phyloP scores from a whole-genome alignment of 2,888 invertebrate species.

The Beris morrisii region DNA sequence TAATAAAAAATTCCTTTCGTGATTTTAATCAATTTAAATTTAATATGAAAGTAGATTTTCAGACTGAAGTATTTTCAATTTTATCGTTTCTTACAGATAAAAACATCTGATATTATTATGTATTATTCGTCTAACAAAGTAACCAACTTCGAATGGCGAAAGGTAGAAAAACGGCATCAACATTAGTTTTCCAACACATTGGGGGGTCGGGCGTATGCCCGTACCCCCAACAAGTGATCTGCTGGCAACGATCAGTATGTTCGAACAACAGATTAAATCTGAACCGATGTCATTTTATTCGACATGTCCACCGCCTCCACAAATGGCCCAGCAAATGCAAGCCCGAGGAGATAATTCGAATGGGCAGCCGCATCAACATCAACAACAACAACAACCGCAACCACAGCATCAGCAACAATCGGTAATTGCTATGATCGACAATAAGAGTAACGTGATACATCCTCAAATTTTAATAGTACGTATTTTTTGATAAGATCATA shows the following conservation, averaged over 20 bases:
- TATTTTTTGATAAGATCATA: background rate
- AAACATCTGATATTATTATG: conserved; percentile 23
- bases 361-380: conserved; percentile 51
- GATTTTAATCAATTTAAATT: too few species aligned
- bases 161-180: conserved; percentile 45
- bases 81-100: conserved; percentile 14
- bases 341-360: conserved; percentile 21
- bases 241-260: conserved; percentile 68
- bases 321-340: conserved; percentile 43
- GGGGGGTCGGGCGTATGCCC: conserved; percentile 66
- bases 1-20: too few species aligned
- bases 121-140: background rate
- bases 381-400: conserved; percentile 46
- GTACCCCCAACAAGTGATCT: conserved; percentile 66
- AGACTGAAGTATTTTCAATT: background rate
- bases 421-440: conserved; percentile 44
- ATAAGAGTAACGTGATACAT: conserved; percentile 56
- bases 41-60: too few species aligned
- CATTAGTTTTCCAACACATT: conserved; percentile 66
- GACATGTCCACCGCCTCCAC: conserved; percentile 50
- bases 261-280: conserved; percentile 71
- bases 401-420: conserved; percentile 51
- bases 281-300: conserved; percentile 68
- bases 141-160: conserved; percentile 37
- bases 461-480: conserved; percentile 43